A percentile compares a stretch with the other conserved stretches of the same genome.
phyloP scores from a whole-genome alignment of 2,113 vertebrate species.

The Indri indri region DNA sequence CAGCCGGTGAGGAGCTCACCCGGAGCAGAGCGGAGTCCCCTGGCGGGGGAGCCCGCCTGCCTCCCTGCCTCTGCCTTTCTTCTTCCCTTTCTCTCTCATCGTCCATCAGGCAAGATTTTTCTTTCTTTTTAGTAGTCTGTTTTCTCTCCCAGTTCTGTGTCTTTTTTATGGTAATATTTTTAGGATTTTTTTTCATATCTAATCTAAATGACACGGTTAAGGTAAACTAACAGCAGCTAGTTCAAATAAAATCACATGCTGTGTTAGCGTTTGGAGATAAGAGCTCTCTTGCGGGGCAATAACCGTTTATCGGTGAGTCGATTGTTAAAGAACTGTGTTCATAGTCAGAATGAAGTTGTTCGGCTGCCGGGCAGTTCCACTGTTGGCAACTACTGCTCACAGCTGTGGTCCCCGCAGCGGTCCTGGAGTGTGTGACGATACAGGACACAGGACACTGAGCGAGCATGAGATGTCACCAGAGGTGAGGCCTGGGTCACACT shows the following conservation, averaged over 20 bases:
- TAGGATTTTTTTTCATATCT: neutral
- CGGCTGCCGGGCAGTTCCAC: accelerated
- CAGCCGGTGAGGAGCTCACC: accelerated
- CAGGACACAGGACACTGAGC: accelerated
- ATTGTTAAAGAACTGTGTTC: accelerated
- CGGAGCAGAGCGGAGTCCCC: accelerated
- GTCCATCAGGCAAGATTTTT: neutral
- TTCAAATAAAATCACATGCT: neutral
- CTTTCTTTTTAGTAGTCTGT: neutral
- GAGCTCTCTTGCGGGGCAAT: neutral
- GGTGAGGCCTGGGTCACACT: accelerated
- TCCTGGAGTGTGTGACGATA: accelerated
- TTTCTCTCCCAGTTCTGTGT: neutral
- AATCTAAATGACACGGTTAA: constrained; percentile 13
- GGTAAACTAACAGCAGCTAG: neutral
- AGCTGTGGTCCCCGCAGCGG: accelerated
- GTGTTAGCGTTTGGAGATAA: constrained; percentile 13
- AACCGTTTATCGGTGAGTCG: neutral
- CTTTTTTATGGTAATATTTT: neutral
- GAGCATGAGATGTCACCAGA: accelerated
- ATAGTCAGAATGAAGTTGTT: accelerated
- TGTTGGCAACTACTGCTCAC: accelerated
- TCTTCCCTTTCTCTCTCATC: too few species aligned
- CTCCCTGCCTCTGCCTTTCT: too few species aligned
- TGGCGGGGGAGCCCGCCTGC: neutral